Percentiles rank a stretch among this genome's conserved stretches.
phyloP scores from a whole-genome alignment of 2,113 vertebrate genomes.

The Thomomys bottae region DNA sequence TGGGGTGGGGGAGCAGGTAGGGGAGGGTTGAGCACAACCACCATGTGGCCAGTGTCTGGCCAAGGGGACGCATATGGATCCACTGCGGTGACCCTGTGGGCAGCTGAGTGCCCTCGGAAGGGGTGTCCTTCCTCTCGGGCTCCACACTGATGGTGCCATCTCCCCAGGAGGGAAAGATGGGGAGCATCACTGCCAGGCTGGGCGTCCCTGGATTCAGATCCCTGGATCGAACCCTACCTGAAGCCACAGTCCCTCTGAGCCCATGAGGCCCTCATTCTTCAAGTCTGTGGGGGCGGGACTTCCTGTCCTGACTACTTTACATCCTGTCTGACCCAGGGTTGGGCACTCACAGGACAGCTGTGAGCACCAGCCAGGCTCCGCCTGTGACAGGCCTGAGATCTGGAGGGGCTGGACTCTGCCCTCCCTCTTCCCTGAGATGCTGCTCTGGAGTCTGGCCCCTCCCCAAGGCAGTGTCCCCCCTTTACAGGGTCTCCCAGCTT shows the following conservation, averaged over 20 bases:
- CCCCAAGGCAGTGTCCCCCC: not conserved
- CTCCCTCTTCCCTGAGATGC: not conserved
- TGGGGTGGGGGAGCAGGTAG: too few species aligned
- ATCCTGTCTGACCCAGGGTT: not conserved
- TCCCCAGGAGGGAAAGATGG: fast-evolving
- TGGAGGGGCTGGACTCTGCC: not conserved
- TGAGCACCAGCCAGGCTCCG: not conserved
- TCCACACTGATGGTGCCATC: too few species aligned
- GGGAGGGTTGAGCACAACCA: not conserved
- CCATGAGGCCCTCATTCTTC: not conserved
- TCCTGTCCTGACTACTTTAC: not conserved
- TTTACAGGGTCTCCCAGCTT: not conserved
- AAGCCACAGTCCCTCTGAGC: not conserved
- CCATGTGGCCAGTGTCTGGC: too few species aligned
- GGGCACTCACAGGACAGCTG: not conserved
- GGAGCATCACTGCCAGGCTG: not conserved
- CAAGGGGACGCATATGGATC: not conserved
- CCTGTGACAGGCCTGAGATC: not conserved
- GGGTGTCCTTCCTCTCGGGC: not conserved
- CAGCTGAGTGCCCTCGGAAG: not conserved
- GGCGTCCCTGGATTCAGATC: not conserved
- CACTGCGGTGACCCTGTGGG: not conserved
- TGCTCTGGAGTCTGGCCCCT: not conserved
- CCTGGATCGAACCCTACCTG: constrained; percentile 12
- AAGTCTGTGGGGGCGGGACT: not conserved